Evolutionary conservation across 2,888 invertebrate genomes (phyloP).

Genomic region (Rhingia campestris): DNA sequence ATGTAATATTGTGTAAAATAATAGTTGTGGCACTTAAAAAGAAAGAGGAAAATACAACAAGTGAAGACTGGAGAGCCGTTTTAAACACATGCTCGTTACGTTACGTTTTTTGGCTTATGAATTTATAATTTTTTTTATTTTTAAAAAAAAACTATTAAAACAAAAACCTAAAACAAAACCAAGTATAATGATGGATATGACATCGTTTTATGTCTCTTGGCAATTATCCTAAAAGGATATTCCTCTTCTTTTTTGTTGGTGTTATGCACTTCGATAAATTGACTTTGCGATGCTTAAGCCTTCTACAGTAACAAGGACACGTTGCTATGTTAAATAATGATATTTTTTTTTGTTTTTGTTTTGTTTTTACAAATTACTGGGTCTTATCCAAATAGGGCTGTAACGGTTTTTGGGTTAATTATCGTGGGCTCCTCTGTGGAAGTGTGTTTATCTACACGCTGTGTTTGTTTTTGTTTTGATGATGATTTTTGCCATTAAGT

Average conservation of each 20-base stretch:
- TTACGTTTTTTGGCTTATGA: not conserved
- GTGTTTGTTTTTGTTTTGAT: not conserved
- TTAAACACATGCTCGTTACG: not conserved
- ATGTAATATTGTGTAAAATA: too few species aligned
- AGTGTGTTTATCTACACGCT: not conserved
- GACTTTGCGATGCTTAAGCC: slow-evolving; percentile 25
- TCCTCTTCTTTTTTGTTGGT: not conserved
- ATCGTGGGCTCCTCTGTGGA: slow-evolving; percentile 4
- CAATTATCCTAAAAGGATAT: slow-evolving; percentile 70
- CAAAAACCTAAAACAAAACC: not conserved
- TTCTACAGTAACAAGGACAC: slow-evolving; percentile 44
- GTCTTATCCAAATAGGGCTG: slow-evolving; percentile 29
- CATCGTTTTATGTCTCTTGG: slow-evolving; percentile 27
- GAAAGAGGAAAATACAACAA: too few species aligned
- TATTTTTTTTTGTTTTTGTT: slow-evolving; percentile 7
- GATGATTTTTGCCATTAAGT: too few species aligned
- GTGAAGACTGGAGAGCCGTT: too few species aligned
- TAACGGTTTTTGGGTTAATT: slow-evolving; percentile 57
- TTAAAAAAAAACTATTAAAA: not conserved
- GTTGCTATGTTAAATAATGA: slow-evolving; percentile 25
- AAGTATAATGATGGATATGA: not conserved
- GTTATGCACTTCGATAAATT: slow-evolving; percentile 51
- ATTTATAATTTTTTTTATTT: not conserved
- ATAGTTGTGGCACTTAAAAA: not conserved
- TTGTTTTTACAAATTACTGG: slow-evolving; percentile 33